Base-by-base conservation (phyloP, 2,888 invertebrate genomes). In the Physocephala rufipes region DNA sequence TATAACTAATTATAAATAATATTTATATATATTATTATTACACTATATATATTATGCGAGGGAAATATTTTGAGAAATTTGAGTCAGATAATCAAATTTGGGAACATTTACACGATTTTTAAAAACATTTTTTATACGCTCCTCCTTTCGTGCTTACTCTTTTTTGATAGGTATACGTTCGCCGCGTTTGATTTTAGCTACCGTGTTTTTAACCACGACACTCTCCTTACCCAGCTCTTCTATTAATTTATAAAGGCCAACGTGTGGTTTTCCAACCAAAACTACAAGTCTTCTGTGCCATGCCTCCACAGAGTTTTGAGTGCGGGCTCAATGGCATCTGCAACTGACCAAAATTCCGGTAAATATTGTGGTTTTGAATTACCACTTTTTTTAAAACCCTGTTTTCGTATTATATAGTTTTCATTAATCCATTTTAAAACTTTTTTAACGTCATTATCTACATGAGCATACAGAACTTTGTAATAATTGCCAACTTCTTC, bases 341-440 rank as follows among this genome's bases (percentile, higher is more conserved):
- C 49, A 49, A 49, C n/a, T 49, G 49, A 49, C 49, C 49, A 49
- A 49, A 49, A 49, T n/a, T 49, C 49, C n/a, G 49, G 49, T 49
- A 19, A 49, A 49, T 49, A 49, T 49, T 49, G 49, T 49, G 49
- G 49, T 49, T 49, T 49, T 15, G 49, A 5, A n/a, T n/a, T n/a
- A n/a, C n/a, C n/a, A 49, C 1, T 15, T 49, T 16, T 5, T 4
- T 7, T 5, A 49, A 49, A 15, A 1, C 16, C 5, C 5, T n/a
- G n/a, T 15, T 49, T 49, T 15, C n/a, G 9, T 49, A 5, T n/a
- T 16, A 16, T 4, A 4, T 7, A 13, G 4, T 16, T 19, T 16
- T 12, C 49, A 13, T 1, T 49, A 1, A n/a, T 7, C 13, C n/a
- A 16, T 49, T 49, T 5, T 13, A 5, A 49, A 13, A 12, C 49